Percentiles rank a stretch among this genome's conserved stretches.
Conservation (phyloP, 2,113 vertebrate genomes). For the Murina feae region DNA sequence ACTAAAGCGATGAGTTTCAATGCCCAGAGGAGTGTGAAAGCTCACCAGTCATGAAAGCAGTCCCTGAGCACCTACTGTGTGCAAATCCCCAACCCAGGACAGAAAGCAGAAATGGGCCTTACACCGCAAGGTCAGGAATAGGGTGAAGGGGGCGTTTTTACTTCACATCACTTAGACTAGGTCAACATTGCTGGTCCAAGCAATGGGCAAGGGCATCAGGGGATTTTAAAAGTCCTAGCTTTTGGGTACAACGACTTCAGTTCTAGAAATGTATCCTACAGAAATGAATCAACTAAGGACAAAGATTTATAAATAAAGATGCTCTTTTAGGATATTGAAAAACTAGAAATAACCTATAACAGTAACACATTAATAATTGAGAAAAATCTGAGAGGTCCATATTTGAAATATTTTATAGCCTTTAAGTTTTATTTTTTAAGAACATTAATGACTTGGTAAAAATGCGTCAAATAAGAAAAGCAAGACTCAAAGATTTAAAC, state of each 20-base stretch:
- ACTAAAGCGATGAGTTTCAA: background rate
- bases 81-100: background rate
- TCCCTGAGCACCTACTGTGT: background rate
- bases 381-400: background rate
- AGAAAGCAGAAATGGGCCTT: background rate
- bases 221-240: background rate
- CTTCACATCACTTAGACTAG: background rate
- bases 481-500: background rate
- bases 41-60: background rate
- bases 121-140: background rate
- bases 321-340: background rate
- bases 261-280: background rate
- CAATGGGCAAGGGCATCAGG: background rate
- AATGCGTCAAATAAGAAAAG: background rate
- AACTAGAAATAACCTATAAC: background rate
- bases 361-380: background rate
- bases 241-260: background rate
- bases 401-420: background rate
- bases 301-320: background rate
- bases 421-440: background rate
- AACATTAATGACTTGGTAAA: background rate
- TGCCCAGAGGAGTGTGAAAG: background rate
- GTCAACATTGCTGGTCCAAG: background rate
- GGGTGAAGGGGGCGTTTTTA: background rate
- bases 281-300: background rate